Evolutionary conservation across 2,888 invertebrate species (phyloP).

Genomic region (Slavum lentiscoides): DNA sequence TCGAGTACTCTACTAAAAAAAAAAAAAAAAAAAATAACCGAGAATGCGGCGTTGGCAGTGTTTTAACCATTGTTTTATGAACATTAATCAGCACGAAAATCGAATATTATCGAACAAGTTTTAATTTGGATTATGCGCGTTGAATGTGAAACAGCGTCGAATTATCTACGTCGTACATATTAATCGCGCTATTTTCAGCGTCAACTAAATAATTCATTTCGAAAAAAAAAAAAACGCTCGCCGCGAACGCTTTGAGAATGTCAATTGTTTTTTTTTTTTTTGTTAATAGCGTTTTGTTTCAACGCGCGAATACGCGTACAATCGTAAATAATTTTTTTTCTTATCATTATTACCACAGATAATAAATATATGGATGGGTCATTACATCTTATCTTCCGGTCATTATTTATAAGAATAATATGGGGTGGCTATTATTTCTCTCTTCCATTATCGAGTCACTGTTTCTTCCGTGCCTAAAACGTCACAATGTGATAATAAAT

Average conservation of each 20-base stretch:
- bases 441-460: no score
- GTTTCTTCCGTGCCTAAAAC: no score
- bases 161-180: constrained; percentile 24
- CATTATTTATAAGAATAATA: no score
- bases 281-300: background rate
- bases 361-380: no score
- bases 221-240: background rate
- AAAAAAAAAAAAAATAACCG: constrained; percentile 1
- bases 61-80: constrained; percentile 36
- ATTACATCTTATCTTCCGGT: no score
- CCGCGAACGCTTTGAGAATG: constrained; percentile 25
- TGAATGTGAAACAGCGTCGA: constrained; percentile 32
- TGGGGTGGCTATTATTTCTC: no score
- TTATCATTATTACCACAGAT: background rate
- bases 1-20: constrained; percentile 22
- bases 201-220: constrained; percentile 48
- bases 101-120: constrained; percentile 50
- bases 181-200: constrained; percentile 9
- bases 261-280: background rate
- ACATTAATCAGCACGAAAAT: constrained; percentile 50
- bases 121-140: constrained; percentile 45
- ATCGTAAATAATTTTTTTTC: background rate
- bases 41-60: constrained; percentile 42
- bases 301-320: background rate
- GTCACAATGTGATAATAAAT: no score